Evolutionary conservation across 2,797 vertebrate genomes (phyloP), one percentile per base, ranked within the genome.

Genomic region (Coracias cyanogaster): DNA sequence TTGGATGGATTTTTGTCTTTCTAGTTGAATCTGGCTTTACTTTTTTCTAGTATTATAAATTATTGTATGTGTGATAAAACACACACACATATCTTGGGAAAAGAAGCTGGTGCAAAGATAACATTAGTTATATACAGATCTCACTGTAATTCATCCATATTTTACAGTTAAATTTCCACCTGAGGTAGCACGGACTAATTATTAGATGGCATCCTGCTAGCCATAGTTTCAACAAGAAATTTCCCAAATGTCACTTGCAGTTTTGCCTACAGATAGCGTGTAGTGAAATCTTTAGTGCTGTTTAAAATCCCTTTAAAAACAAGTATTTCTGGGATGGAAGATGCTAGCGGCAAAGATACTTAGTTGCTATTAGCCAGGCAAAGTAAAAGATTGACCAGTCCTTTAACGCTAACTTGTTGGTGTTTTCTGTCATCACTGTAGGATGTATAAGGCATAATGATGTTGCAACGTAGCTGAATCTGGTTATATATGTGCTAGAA

Each of bases 1-100:
- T 91, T 93, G 77, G 55, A 64, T 66, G 21, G 33, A 37, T 79
- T 89, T 94, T 86, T 86, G 61, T 81, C 79, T 89, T 93, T 93
- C 82, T 57, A 77, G 21, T 20, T 73, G 78, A 91, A 81, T 81
- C 45, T 87, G 45, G 24, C 61, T 90, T 94, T 86, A 70, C 21
- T 71, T 74, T 86, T 86, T 89, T 80, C 33, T 69, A 60, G 18
- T 54, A 60, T 92, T 77, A 39, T 43, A 82, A 82, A 85, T 93
- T 69, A 82, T 70, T 87, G 2, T 61, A 28, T 80, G 35, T 76
- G 21, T 82, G 76, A 76, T 58, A 72, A 66, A 74, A 57, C n/a
- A 43, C 29, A 73, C 12, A 39, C 7, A 39, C 8, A 35, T 14
- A 33, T 89, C 52, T 87, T 70, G n/a, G 39, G 66, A 45, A 79